phyloP scores from a whole-genome alignment of 2,888 invertebrate species.

The Buathra laborator region DNA sequence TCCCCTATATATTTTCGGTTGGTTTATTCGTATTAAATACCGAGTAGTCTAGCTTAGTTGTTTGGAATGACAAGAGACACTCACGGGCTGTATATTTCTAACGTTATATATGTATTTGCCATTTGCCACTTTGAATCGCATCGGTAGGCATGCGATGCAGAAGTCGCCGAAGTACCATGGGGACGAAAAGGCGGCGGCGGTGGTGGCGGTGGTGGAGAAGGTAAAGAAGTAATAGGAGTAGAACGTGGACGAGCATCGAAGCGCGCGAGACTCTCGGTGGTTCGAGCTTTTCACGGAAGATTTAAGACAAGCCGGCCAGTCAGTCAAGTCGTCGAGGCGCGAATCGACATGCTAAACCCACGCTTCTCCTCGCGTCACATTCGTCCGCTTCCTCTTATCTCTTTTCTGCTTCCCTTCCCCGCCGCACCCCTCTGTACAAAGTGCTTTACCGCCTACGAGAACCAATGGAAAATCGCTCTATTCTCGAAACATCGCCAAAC shows the following conservation, averaged over 20 bases:
- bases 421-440: not conserved
- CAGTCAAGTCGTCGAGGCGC: constrained; percentile 70
- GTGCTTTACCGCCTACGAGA: no score
- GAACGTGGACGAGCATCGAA: constrained; percentile 23
- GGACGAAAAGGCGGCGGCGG: not conserved
- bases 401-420: constrained; percentile 27
- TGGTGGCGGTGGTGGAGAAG: constrained; percentile 18
- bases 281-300: constrained; percentile 68
- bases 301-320: constrained; percentile 68
- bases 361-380: constrained; percentile 24
- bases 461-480: no score
- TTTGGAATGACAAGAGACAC: not conserved
- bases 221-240: constrained; percentile 36
- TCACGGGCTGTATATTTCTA: not conserved
- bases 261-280: constrained; percentile 30
- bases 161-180: constrained; percentile 1
- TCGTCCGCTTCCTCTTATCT: constrained; percentile 41
- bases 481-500: not conserved
- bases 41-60: not conserved
- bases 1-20: constrained; percentile 10
- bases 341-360: constrained; percentile 70
- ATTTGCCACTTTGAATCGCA: constrained; percentile 59
- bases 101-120: constrained; percentile 20
- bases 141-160: constrained; percentile 49
- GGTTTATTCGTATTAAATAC: not conserved